phyloP scores from a whole-genome alignment of 2,113 vertebrate species.

The Erinaceus europaeus region DNA sequence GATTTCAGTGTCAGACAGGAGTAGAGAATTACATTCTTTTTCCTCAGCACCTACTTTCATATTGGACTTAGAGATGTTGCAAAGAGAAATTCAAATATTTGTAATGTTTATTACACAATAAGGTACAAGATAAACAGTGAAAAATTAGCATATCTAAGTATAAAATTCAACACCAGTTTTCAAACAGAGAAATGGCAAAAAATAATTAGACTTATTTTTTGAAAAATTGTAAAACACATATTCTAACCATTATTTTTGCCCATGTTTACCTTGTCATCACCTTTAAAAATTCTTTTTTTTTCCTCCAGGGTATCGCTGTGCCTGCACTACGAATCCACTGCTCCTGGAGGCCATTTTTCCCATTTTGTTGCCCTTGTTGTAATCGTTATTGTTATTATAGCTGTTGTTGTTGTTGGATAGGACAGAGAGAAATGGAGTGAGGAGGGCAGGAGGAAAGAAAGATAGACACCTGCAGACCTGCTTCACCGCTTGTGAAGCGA shows the following conservation, averaged over 20 bases:
- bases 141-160: background rate
- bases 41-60: background rate
- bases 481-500: too few species aligned
- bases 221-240: background rate
- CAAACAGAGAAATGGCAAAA: background rate
- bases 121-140: background rate
- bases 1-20: background rate
- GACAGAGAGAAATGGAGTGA: too few species aligned
- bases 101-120: background rate
- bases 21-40: background rate
- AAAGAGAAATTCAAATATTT: background rate
- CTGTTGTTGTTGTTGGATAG: too few species aligned
- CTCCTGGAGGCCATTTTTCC: too few species aligned
- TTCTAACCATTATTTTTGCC: background rate
- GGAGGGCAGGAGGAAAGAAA: too few species aligned
- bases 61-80: background rate
- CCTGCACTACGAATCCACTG: too few species aligned
- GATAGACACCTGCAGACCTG: too few species aligned
- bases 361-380: too few species aligned
- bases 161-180: background rate
- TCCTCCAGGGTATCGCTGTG: too few species aligned
- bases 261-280: background rate
- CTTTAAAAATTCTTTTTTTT: background rate
- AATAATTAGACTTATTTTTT: background rate
- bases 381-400: too few species aligned